Base-by-base conservation (phyloP, 1,140 invertebrate species). In the Pseudomyrmex sp. region DNA sequence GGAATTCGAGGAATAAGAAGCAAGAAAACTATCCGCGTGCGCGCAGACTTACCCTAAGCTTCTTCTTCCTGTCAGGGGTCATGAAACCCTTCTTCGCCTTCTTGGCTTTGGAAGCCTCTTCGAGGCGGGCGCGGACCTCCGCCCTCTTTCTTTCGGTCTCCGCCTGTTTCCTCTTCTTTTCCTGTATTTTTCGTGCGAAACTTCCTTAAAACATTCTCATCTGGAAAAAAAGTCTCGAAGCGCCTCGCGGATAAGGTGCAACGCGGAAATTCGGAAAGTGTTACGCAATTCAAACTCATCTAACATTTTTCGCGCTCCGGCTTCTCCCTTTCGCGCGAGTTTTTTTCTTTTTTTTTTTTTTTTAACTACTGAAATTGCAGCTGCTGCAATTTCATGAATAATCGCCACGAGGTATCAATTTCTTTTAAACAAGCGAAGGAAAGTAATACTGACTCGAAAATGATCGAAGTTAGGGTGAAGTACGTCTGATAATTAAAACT, bases 81-180 rank as follows among this genome's bases (percentile, higher is more conserved):
- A 99, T 99, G 97, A 99, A 99, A 97, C 98, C 98, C 95, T 98
- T 98, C 96, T 99, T 99, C 93, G 97, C 97, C 95, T 98, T 98
- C 95, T 98, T 98, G 94, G 97, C 97, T 94, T 98, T 98, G 94
- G 98, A 98, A 94, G 97, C 97, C 94, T 98, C 98, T 95, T 99
- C 98, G 95, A 99, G 98, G 93, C 98, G 97, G 95, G 98, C 98
- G 94, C 98, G 97, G 94, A 99, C 98, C 95, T 99, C 98, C 92
- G 97, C 97, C 95, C 98, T 97, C 96, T 98, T 98, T 96, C 97
- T 97, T 95, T 98, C 98, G 94, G 98, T 98, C 94, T 98, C 97
- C 93, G 97, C 96, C 96, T 98, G 97, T 96, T 98, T 98, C 95
- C 96, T 97, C 96, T 98, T 98, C 96, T 98, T 98, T 96, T 97